phyloP scores from a whole-genome alignment of 2,113 vertebrate species.

The Tretioscincus oriximinensis region DNA sequence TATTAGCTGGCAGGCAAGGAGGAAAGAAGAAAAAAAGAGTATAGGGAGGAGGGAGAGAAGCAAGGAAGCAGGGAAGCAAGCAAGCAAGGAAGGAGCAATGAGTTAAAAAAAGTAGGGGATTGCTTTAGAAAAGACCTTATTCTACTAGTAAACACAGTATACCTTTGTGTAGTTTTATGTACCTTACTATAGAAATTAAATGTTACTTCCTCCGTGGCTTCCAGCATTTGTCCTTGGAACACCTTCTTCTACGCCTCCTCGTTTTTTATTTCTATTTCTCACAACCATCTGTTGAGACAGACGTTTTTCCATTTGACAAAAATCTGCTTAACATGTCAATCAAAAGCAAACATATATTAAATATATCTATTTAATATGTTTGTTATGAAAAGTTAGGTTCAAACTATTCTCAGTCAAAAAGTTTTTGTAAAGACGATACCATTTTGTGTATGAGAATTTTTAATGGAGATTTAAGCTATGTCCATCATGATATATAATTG shows the following conservation, averaged over 20 bases:
- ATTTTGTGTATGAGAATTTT: not conserved
- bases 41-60: too few relatives aligned
- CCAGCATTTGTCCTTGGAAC: slow-evolving; percentile 25
- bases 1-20: not conserved
- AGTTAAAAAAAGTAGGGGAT: too few relatives aligned
- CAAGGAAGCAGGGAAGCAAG: too few relatives aligned
- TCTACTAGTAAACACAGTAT: not conserved
- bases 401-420: not conserved
- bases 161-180: not conserved
- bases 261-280: slow-evolving; percentile 7
- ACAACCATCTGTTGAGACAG: not conserved
- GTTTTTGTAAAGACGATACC: not conserved
- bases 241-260: not conserved
- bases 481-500: too few relatives aligned
- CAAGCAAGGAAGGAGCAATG: too few relatives aligned
- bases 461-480: too few relatives aligned
- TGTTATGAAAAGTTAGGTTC: not conserved
- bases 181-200: not conserved
- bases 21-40: too few relatives aligned
- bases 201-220: not conserved
- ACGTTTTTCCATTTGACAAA: not conserved
- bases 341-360: slow-evolving; percentile 9
- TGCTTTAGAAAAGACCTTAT: not conserved
- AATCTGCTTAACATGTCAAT: slow-evolving; percentile 9
- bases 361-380: not conserved